phyloP scores from a whole-genome alignment of 2,888 invertebrate species.

The Drosophila paranaensis region DNA sequence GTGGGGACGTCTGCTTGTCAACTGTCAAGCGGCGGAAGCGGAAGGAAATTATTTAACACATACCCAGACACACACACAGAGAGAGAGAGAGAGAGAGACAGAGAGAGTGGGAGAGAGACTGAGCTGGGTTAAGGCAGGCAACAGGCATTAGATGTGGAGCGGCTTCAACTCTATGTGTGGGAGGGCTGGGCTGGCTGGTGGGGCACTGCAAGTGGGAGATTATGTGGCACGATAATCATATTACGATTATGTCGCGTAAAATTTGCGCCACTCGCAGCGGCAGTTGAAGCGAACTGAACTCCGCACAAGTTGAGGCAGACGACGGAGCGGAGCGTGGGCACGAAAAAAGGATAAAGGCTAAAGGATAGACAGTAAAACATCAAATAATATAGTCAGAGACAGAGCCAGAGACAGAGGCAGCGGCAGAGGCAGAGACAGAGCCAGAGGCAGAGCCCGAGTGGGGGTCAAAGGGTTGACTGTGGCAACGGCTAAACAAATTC shows the following conservation, averaged over 20 bases:
- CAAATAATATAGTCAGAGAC: constrained; percentile 33
- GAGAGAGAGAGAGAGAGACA: too few species aligned
- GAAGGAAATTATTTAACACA: constrained; percentile 74
- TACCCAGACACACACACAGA: constrained; percentile 4
- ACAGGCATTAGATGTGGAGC: constrained; percentile 7
- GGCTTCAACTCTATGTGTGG: neutral
- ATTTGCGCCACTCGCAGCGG: constrained; percentile 54
- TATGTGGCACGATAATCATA: constrained; percentile 76
- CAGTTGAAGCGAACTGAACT: constrained; percentile 44
- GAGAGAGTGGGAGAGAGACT: too few species aligned
- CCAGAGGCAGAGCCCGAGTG: neutral
- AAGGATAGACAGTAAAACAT: constrained; percentile 36
- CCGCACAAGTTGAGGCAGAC: constrained; percentile 18
- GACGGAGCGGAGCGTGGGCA: neutral
- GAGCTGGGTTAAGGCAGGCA: neutral
- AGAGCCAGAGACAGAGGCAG: neutral
- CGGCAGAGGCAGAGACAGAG: neutral
- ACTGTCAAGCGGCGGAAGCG: constrained; percentile 58
- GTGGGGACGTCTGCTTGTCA: neutral
- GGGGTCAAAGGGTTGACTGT: constrained; percentile 22
- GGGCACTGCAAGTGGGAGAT: constrained; percentile 45
- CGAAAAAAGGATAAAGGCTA: neutral
- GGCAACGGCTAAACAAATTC: constrained; percentile 52
- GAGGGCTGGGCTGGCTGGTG: neutral
- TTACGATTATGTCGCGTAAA: constrained; percentile 79